Percentiles rank a stretch among this genome's conserved stretches.
phyloP scores from a whole-genome alignment of 2,888 invertebrate genomes.

The Tetheella fluctuosa region DNA sequence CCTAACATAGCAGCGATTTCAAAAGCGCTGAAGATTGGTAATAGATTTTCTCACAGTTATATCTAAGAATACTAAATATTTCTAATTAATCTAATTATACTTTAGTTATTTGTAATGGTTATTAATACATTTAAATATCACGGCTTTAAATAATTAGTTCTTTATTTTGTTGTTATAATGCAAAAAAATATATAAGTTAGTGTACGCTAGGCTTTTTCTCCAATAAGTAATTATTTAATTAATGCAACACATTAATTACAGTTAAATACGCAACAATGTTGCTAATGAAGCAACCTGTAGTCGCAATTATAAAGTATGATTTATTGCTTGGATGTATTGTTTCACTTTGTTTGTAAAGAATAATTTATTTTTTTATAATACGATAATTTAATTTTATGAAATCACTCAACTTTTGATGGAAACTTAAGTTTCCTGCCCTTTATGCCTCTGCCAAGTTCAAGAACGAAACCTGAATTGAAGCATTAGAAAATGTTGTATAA shows the following conservation, averaged over 20 bases:
- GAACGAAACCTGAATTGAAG: not conserved
- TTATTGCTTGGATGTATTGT: constrained; percentile 44
- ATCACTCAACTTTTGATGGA: not conserved
- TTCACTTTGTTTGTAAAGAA: constrained; percentile 36
- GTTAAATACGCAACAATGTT: constrained; percentile 42
- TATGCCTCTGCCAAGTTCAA: not conserved
- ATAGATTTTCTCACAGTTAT: too few species aligned
- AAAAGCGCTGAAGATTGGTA: too few species aligned
- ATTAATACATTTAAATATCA: too few species aligned
- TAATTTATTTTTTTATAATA: constrained; percentile 7
- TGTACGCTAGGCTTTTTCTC: not conserved
- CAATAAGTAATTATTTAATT: constrained; percentile 28
- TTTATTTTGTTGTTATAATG: too few species aligned
- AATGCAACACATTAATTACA: constrained; percentile 7
- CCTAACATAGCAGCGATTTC: too few species aligned
- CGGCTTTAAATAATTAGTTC: too few species aligned
- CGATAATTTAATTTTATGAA: not conserved
- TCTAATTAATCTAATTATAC: too few species aligned
- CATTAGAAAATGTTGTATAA: not conserved
- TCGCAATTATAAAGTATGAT: constrained; percentile 40
- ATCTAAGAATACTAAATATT: too few species aligned
- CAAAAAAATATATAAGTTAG: too few species aligned
- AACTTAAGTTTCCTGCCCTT: not conserved
- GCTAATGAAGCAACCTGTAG: constrained; percentile 41
- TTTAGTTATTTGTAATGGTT: too few species aligned